Conservation (phyloP, 1,140 invertebrate genomes). For the Cotesia glomerata region DNA sequence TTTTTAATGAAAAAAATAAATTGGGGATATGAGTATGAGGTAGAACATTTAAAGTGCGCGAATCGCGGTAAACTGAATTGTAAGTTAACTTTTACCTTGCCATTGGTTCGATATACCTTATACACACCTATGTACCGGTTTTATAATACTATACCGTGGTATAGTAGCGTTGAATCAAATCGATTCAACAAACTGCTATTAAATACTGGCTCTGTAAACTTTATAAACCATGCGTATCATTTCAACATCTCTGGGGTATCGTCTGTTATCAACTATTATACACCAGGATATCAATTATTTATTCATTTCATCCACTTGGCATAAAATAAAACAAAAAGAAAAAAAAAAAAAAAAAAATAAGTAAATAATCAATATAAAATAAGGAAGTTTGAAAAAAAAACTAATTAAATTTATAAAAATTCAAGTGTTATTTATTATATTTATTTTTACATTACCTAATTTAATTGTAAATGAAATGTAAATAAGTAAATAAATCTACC, state of each 20-base stretch:
- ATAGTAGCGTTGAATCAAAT: conserved; percentile 42
- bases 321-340: too few relatives aligned
- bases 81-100: conserved; percentile 53
- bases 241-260: neutral
- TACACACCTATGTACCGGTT: conserved; percentile 28
- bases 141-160: conserved; percentile 31
- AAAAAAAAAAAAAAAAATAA: too few relatives aligned
- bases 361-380: too few relatives aligned
- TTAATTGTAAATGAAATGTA: too few relatives aligned
- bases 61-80: conserved; percentile 43
- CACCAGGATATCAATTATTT: too few relatives aligned
- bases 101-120: conserved; percentile 45
- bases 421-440: too few relatives aligned
- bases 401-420: too few relatives aligned
- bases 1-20: neutral
- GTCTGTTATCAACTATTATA: neutral
- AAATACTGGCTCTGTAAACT: conserved; percentile 4
- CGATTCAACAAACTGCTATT: conserved; percentile 42
- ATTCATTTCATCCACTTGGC: too few relatives aligned
- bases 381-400: too few relatives aligned
- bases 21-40: neutral
- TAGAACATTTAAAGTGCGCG: conserved; percentile 18
- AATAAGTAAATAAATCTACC: conserved; percentile 66
- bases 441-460: too few relatives aligned
- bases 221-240: conserved; percentile 2